A percentile compares a stretch with the other conserved stretches of the same genome.
phyloP scores from a whole-genome alignment of 2,113 vertebrate genomes.

The Sakesphorus luctuosus region DNA sequence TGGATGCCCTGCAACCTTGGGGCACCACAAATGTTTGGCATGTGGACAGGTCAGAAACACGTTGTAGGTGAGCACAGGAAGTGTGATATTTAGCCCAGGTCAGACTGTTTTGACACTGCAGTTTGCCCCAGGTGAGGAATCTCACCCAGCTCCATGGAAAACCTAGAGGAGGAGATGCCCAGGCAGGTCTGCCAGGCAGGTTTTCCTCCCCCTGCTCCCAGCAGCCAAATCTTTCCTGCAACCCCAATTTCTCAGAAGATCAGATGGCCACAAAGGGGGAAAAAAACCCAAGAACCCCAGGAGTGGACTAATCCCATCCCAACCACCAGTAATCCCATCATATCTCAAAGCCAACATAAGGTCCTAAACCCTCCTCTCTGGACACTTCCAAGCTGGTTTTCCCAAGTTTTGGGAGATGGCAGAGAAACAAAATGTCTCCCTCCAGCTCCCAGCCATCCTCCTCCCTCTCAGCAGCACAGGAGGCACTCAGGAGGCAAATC shows the following conservation, averaged over 20 bases:
- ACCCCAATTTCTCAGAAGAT: neutral
- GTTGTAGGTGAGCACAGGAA: neutral
- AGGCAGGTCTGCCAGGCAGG: rapidly evolving
- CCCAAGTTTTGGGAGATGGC: neutral
- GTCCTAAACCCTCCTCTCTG: neutral
- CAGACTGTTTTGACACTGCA: neutral
- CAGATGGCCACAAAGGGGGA: neutral
- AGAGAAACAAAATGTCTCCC: neutral
- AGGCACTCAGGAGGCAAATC: neutral
- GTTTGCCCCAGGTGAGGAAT: neutral
- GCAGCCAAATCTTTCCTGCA: neutral
- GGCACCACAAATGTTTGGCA: neutral
- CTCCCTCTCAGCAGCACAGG: neutral
- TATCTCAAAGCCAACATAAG: neutral
- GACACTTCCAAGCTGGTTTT: neutral
- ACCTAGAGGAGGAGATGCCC: neutral
- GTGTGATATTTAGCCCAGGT: neutral
- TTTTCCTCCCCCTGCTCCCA: neutral
- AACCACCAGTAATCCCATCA: rapidly evolving
- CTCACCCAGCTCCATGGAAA: neutral
- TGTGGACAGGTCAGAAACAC: rapidly evolving
- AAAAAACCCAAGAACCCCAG: neutral
- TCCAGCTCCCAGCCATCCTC: neutral
- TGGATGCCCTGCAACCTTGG: neutral
- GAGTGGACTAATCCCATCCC: neutral